A percentile compares a stretch with the other conserved stretches of the same genome.
Evolutionary conservation across 2,888 invertebrate species (phyloP).

Genomic region (Seira musarum): DNA sequence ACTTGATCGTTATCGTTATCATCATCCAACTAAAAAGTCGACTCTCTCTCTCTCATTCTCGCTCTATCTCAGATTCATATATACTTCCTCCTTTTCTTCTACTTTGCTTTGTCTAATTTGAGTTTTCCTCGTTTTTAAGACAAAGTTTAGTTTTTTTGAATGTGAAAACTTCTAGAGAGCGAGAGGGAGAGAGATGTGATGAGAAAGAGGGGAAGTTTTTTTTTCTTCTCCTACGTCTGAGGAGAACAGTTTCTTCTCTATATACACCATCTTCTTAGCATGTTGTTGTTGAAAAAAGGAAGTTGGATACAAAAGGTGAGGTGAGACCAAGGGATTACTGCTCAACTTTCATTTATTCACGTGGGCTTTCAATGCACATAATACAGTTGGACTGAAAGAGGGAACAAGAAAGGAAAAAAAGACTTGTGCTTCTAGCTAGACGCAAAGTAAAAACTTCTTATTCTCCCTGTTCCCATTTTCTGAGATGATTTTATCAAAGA

Average conservation of each 20-base stretch:
- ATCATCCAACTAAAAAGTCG: slow-evolving; percentile 37
- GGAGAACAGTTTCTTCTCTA: not conserved
- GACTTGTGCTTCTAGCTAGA: too few relatives aligned
- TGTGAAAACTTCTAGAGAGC: slow-evolving; percentile 43
- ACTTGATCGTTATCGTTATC: slow-evolving; percentile 56
- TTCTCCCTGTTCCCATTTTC: not conserved
- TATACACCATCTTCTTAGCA: not conserved
- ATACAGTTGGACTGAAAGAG: not conserved
- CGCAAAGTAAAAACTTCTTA: not conserved
- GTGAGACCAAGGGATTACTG: slow-evolving; percentile 52
- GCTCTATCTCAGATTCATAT: not conserved
- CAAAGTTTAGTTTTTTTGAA: slow-evolving; percentile 49
- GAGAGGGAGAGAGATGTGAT: slow-evolving; percentile 4
- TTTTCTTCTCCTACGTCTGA: not conserved
- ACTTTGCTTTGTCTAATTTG: not conserved
- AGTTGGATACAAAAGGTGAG: slow-evolving; percentile 57
- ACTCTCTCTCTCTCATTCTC: slow-evolving; percentile 2
- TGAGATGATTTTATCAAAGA: slow-evolving; percentile 57
- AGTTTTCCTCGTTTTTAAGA: slow-evolving; percentile 22
- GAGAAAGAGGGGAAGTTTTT: not conserved
- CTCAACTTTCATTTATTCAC: slow-evolving; percentile 59
- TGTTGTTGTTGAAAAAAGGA: slow-evolving; percentile 9
- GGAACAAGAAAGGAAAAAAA: too few relatives aligned
- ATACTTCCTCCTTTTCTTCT: not conserved
- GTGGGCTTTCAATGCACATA: slow-evolving; percentile 26